Base-by-base conservation (phyloP, 2,888 invertebrate species). In the Deroplatys truncata region DNA sequence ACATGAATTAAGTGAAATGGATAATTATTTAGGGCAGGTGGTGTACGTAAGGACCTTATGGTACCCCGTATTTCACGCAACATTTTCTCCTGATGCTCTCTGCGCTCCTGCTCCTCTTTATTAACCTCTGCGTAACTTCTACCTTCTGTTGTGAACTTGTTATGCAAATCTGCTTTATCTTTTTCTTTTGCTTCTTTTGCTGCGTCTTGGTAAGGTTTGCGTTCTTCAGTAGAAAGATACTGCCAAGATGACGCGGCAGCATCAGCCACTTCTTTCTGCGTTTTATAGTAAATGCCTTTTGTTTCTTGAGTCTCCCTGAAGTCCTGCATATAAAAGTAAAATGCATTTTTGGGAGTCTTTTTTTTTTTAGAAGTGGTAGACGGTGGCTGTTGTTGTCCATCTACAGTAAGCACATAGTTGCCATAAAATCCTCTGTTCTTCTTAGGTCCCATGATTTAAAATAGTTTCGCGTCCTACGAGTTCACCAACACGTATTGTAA, bases 311-410 rank as follows among this genome's bases (percentile, higher is more conserved):
- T 43, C 2, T 56, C 31, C 82, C 84, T 89, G 86, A 89, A 87
- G 16, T 89, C 88, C n/a, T 88, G 28, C 90, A 90, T 90, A 28
- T 89, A 90, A 28, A 86, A 90, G 25, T 85, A 90, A 56, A 90
- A 90, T 8, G 89, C 89, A 72, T 89, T 89, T 82, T 90, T 90
- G 1, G 89, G 88, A 9, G 25, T 4, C 49, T 89, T 89, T 35
- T 89, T 89, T 56, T 86, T 89, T 84, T 86, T 89, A 9, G 16
- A 25, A 16, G 16, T 8, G 1, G 5, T 16, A 3, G 5, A 4
- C 5, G 56, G 56, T 72, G 20, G 56, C 7, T 25, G 16, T 25
- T 72, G 56, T 25, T 72, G 5, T 2, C 56, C 56, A 72, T 72
- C 56, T 25, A 72, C 56, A 20, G 56, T 72, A 3, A 72, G 9